Evolutionary conservation across 1,140 invertebrate genomes (phyloP).

Genomic region (Ridgeia piscesae): DNA sequence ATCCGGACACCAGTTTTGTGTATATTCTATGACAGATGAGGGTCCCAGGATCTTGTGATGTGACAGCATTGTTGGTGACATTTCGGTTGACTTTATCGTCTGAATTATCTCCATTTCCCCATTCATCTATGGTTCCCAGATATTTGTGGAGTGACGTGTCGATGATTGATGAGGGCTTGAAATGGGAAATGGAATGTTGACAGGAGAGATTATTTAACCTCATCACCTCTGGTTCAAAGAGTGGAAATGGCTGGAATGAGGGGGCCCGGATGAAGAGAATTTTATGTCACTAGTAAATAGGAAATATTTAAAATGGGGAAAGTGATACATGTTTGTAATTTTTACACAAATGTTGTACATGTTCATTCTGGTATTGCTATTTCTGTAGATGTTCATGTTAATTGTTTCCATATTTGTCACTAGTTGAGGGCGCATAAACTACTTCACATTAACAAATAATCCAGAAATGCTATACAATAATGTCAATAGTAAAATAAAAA

Average conservation of each 20-base stretch:
- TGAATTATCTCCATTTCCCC: neutral
- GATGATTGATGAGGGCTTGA: neutral
- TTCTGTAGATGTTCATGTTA: no score
- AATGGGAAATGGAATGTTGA: neutral
- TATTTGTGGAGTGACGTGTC: neutral
- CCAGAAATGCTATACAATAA: no score
- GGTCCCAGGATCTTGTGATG: neutral
- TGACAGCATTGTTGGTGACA: neutral
- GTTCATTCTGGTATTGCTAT: no score
- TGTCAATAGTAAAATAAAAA: no score
- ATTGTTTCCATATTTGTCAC: no score
- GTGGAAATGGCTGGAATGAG: neutral
- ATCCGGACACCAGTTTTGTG: neutral
- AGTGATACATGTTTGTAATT: neutral
- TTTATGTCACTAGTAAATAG: neutral
- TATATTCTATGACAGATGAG: neutral
- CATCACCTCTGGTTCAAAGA: neutral
- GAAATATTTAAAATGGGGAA: neutral
- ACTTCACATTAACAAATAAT: no score
- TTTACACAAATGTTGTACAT: neutral
- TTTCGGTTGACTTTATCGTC: neutral
- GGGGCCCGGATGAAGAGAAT: neutral
- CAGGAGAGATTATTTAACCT: neutral
- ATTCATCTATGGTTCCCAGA: neutral
- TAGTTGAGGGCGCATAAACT: no score